Conservation (phyloP, 2,113 vertebrate species). For the Etheostoma spectabile region DNA sequence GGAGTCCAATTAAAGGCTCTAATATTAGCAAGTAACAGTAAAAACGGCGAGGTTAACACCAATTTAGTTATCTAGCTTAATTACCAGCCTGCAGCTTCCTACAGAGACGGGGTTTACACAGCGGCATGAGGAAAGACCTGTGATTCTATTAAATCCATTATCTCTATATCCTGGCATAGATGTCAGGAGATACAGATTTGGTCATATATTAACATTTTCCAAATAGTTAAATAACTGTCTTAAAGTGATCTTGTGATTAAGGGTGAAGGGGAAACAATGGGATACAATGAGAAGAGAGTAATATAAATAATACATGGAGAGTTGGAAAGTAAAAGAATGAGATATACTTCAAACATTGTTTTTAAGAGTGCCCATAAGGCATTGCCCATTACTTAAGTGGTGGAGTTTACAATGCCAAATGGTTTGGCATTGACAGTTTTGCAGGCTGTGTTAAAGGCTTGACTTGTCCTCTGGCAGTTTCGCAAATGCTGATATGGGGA, state of each 20-base stretch:
- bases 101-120: constrained; percentile 30
- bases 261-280: not conserved
- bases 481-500: constrained; percentile 44
- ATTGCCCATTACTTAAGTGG: constrained; percentile 46
- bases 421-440: constrained; percentile 52
- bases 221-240: not conserved
- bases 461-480: constrained; percentile 45
- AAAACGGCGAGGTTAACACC: constrained; percentile 77
- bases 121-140: constrained; percentile 11
- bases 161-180: constrained; percentile 1
- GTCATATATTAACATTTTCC: not conserved
- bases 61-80: constrained; percentile 77
- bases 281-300: not conserved
- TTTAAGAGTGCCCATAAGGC: constrained; percentile 44
- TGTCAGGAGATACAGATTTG: constrained; percentile 5
- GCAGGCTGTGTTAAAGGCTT: constrained; percentile 43
- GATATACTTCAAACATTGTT: constrained; percentile 29
- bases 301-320: constrained; percentile 6
- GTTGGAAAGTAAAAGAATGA: not conserved
- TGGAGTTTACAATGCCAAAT: constrained; percentile 61
- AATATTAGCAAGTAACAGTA: constrained; percentile 76
- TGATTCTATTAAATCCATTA: constrained; percentile 7
- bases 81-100: constrained; percentile 71
- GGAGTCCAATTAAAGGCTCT: constrained; percentile 76
- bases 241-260: not conserved